phyloP scores from a whole-genome alignment of 2,797 vertebrate genomes.

The Spinus pinus region DNA sequence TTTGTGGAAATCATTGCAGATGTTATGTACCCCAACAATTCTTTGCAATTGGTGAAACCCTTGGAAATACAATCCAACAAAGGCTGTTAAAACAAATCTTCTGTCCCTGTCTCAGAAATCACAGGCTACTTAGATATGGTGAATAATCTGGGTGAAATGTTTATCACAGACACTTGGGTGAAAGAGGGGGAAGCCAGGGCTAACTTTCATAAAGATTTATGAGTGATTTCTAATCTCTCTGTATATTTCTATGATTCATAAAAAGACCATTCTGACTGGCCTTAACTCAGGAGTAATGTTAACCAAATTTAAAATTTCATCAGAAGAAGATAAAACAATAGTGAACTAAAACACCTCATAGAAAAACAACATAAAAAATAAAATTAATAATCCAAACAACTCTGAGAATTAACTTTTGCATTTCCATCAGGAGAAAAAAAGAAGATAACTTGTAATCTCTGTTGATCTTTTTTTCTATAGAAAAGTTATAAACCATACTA shows the following conservation, averaged over 20 bases:
- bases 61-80: neutral
- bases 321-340: neutral
- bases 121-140: neutral
- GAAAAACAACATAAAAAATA: neutral
- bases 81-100: neutral
- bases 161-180: neutral
- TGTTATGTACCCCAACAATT: accelerated
- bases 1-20: neutral
- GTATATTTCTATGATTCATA: neutral
- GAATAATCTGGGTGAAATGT: neutral
- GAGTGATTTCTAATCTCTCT: neutral
- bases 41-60: neutral
- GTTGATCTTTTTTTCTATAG: neutral
- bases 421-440: neutral
- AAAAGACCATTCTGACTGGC: neutral
- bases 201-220: neutral
- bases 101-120: neutral
- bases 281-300: neutral
- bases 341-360: neutral
- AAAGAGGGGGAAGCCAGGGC: neutral
- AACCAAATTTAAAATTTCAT: neutral
- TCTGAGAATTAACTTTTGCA: neutral
- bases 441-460: neutral
- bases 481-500: neutral
- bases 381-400: neutral